Conservation (phyloP, 2,113 vertebrate species). For the Mormyrus iriodes region DNA sequence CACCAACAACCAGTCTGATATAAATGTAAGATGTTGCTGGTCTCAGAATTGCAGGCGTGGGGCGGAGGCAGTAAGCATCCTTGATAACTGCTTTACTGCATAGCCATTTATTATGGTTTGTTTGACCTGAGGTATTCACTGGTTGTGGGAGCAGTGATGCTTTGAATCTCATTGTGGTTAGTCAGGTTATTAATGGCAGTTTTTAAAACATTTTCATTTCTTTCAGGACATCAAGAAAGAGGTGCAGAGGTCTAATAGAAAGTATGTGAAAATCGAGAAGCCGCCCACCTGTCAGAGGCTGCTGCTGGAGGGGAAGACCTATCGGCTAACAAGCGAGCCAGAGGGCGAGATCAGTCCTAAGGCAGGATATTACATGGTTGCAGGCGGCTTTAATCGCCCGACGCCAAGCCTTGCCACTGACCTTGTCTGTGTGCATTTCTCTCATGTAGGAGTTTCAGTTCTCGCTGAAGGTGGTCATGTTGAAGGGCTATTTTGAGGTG, state of each 20-base stretch:
- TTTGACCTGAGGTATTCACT: background rate
- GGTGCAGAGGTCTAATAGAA: constrained; percentile 60
- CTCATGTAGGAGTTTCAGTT: constrained; percentile 68
- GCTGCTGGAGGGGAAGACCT: constrained; percentile 65
- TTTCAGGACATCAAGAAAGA: constrained; percentile 66
- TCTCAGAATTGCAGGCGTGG: no score
- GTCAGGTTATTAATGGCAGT: background rate
- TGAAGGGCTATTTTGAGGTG: constrained; percentile 77
- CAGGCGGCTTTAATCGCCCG: background rate
- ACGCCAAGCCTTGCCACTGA: background rate
- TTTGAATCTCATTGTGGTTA: background rate
- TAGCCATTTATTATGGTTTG: background rate
- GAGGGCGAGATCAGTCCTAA: constrained; percentile 68
- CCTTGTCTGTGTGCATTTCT: background rate
- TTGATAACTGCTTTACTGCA: background rate
- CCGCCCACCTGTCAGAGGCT: constrained; percentile 67
- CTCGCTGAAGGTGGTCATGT: constrained; percentile 58
- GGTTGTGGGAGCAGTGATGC: background rate
- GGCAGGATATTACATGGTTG: background rate
- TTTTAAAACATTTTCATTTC: background rate
- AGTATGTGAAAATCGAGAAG: constrained; percentile 69
- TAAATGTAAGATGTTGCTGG: constrained; percentile 56
- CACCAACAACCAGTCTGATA: constrained; percentile 74
- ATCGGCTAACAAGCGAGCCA: constrained; percentile 68
- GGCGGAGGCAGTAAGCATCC: background rate